A percentile compares a stretch with the other conserved stretches of the same genome.
Evolutionary conservation across 1,140 invertebrate species (phyloP).

Genomic region (Drosophila repletoides): DNA sequence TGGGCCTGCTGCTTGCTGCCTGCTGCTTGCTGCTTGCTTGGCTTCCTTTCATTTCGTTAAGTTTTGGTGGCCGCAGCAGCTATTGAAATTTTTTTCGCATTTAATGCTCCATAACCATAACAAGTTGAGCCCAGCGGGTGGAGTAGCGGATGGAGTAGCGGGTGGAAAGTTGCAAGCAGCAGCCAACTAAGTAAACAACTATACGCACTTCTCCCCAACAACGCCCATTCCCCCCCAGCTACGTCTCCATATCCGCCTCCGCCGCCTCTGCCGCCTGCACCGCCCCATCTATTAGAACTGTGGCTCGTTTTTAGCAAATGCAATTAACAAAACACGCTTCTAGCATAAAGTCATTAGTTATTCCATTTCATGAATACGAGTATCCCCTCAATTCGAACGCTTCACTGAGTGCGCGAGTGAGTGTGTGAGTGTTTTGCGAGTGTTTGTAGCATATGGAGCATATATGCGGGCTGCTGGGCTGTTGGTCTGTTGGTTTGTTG

Average conservation of each 20-base stretch:
- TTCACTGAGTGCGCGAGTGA: slow-evolving; percentile 44
- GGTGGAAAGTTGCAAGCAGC: not conserved
- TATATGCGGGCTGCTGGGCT: slow-evolving; percentile 25
- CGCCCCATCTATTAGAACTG: slow-evolving; percentile 14
- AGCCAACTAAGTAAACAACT: not conserved
- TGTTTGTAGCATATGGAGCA: slow-evolving; percentile 65
- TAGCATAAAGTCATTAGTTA: slow-evolving; percentile 80
- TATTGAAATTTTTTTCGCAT: slow-evolving; percentile 65
- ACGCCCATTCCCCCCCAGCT: slow-evolving; percentile 3
- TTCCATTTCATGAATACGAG: slow-evolving; percentile 76
- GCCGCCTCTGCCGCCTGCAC: not conserved
- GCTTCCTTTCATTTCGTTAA: slow-evolving; percentile 76
- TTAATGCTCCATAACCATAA: slow-evolving; percentile 62
- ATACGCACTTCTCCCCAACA: not conserved
- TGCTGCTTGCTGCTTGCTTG: slow-evolving; percentile 33
- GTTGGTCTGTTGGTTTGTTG: no score
- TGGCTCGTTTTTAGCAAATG: slow-evolving; percentile 69
- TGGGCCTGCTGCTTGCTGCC: slow-evolving; percentile 18
- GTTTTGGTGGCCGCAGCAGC: slow-evolving; percentile 70
- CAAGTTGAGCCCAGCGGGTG: slow-evolving; percentile 27
- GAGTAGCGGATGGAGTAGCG: no score
- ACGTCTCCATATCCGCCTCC: not conserved
- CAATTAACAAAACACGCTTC: slow-evolving; percentile 80
- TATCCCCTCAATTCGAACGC: slow-evolving; percentile 59
- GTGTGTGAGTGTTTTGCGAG: slow-evolving; percentile 34